Evolutionary conservation across 2,888 invertebrate species (phyloP).

Genomic region (Panzeria rudis): DNA sequence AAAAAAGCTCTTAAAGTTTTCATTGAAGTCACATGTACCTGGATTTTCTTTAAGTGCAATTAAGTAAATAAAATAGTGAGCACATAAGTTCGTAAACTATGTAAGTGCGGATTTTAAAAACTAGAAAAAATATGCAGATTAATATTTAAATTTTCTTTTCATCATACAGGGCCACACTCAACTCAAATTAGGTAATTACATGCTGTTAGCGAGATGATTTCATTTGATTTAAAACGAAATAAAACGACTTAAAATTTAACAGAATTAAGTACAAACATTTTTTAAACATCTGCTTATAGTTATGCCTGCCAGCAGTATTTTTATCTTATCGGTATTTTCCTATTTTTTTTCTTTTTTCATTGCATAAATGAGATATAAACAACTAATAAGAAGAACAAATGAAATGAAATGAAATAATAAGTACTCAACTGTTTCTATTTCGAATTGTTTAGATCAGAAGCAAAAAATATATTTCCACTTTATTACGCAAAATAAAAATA

Average conservation of each 20-base stretch:
- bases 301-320: constrained; percentile 63
- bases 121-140: background rate
- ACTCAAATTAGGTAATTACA: constrained; percentile 55
- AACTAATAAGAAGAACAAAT: constrained; percentile 65
- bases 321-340: constrained; percentile 49
- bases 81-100: background rate
- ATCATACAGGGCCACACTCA: constrained; percentile 10
- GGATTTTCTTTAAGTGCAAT: background rate
- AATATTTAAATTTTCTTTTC: constrained; percentile 28
- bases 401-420: constrained; percentile 68
- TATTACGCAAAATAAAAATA: constrained; percentile 65
- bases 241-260: constrained; percentile 24
- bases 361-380: constrained; percentile 53
- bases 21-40: too few species aligned
- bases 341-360: constrained; percentile 15
- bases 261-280: constrained; percentile 44
- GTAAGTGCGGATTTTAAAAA: background rate
- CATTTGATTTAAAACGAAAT: constrained; percentile 54
- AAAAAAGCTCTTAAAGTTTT: too few species aligned
- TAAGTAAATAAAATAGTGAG: background rate
- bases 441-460: constrained; percentile 42
- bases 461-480: constrained; percentile 57
- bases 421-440: constrained; percentile 71
- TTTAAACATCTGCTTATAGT: constrained; percentile 68
- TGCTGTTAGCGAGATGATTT: constrained; percentile 57